Evolutionary conservation across 2,113 vertebrate species (phyloP).

Genomic region (Onychostruthus taczanowskii): DNA sequence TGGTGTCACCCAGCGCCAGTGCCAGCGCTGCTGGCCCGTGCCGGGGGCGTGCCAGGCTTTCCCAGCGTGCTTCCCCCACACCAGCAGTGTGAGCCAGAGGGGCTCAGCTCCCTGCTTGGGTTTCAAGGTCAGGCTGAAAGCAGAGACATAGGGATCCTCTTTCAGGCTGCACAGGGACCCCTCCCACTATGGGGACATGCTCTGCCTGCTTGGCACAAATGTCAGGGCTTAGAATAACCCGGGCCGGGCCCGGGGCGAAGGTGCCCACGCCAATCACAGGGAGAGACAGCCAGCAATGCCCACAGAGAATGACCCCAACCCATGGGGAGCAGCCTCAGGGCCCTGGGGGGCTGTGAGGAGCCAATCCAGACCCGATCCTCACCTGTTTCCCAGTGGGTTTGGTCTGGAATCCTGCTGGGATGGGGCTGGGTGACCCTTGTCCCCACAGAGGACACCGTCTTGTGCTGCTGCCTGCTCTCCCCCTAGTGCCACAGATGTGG

Average conservation of each 20-base stretch:
- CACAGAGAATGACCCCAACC: not conserved
- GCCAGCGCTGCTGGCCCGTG: rapidly evolving
- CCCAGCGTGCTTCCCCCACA: rapidly evolving
- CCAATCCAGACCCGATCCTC: rapidly evolving
- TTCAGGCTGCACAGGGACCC: not conserved
- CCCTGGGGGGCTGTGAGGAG: rapidly evolving
- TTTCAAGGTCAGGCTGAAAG: conserved; percentile 62
- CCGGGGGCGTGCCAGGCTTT: not conserved
- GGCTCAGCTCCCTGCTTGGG: not conserved
- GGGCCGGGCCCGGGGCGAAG: not conserved
- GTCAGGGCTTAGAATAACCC: conserved; percentile 63
- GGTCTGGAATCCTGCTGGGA: not conserved
- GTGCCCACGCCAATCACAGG: not conserved
- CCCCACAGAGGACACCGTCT: not conserved
- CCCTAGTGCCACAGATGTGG: not conserved
- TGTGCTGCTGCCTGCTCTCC: not conserved
- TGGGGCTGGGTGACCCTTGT: not conserved
- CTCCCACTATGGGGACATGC: not conserved
- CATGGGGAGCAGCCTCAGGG: rapidly evolving
- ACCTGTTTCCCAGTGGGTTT: rapidly evolving
- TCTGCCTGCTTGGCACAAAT: conserved; percentile 51
- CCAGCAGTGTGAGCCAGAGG: rapidly evolving
- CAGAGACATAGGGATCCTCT: not conserved
- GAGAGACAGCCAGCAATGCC: not conserved
- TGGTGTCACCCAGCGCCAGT: rapidly evolving